A percentile compares a stretch with the other conserved stretches of the same genome.
These are phyloP conservation scores for Actinernus sp. DNA, from an alignment of 92 coral and sea anemone species.

Conservation along the genomic window DNA sequence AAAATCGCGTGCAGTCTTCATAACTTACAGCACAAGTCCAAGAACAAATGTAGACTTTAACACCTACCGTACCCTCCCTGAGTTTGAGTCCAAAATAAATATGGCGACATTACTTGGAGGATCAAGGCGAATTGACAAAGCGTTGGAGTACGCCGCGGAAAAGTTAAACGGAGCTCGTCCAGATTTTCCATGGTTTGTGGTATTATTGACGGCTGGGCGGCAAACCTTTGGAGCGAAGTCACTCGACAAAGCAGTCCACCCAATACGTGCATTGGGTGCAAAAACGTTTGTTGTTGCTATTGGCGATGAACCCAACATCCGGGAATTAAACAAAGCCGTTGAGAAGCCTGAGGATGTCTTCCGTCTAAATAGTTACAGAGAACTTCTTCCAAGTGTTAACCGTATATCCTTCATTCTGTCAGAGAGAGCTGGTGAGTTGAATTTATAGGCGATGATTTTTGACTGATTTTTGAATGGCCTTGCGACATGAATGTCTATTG, in stretches of 20 bases:
- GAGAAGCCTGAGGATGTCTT: constrained; percentile 60
- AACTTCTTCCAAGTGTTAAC: constrained; percentile 10
- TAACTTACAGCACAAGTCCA: constrained; percentile 68
- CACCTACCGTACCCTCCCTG: constrained; percentile 39
- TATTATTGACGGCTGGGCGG: constrained; percentile 85
- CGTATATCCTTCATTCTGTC: constrained; percentile 28
- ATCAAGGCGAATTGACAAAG: constrained; percentile 69
- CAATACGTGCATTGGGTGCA: constrained; percentile 64
- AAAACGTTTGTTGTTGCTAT: constrained; percentile 76
- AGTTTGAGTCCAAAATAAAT: constrained; percentile 56
- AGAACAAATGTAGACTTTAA: constrained; percentile 49
- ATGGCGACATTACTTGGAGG: constrained; percentile 69
- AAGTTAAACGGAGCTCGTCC: constrained; percentile 42
- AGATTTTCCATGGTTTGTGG: constrained; percentile 61
- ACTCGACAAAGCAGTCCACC: constrained; percentile 52
- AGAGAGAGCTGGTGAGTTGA: constrained; percentile 38
- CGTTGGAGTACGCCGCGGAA: constrained; percentile 53
- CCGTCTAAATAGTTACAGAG: constrained; percentile 34
- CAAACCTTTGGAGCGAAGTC: constrained; percentile 41
- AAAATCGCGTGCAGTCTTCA: constrained; percentile 72
- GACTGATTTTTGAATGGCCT: no score
- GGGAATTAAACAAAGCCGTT: constrained; percentile 58
- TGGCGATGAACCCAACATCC: constrained; percentile 63
- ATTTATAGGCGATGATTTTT: no score
- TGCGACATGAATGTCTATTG: no score